These are phyloP conservation scores for Crepidodera aurea DNA, from an alignment of 2,888 invertebrate species.

Conservation along the genomic window DNA sequence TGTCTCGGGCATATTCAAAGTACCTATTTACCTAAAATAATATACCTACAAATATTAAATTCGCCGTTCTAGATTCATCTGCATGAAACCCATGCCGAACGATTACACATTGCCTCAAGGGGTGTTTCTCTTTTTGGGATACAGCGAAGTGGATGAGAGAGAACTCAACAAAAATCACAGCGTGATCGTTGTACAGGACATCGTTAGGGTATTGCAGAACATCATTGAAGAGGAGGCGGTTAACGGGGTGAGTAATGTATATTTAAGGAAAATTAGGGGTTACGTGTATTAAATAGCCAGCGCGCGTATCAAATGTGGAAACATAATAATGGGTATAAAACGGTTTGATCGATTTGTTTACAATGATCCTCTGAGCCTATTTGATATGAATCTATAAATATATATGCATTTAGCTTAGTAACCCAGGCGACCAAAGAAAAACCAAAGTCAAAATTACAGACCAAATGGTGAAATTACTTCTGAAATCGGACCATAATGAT, in stretches of 20 bases:
- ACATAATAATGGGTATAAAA: too few species aligned
- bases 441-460: too few species aligned
- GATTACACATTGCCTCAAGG: conserved; percentile 84
- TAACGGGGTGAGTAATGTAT: conserved; percentile 72
- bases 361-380: too few species aligned
- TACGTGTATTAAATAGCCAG: too few species aligned
- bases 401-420: too few species aligned
- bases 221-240: conserved; percentile 77
- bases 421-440: too few species aligned
- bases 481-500: too few species aligned
- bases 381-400: too few species aligned
- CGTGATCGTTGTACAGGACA: conserved; percentile 84
- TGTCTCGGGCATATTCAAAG: not conserved
- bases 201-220: conserved; percentile 82
- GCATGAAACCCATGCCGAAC: conserved; percentile 84
- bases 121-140: conserved; percentile 87
- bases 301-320: too few species aligned
- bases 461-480: too few species aligned
- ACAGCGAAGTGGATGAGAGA: conserved; percentile 88
- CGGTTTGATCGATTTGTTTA: too few species aligned
- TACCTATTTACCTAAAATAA: conserved; percentile 20
- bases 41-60: conserved; percentile 11
- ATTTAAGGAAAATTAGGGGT: too few species aligned
- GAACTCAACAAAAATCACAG: conserved; percentile 80
- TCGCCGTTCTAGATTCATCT: conserved; percentile 72